Evolutionary conservation across 2,888 invertebrate genomes (phyloP).

Genomic region (Pheosia gnoma): DNA sequence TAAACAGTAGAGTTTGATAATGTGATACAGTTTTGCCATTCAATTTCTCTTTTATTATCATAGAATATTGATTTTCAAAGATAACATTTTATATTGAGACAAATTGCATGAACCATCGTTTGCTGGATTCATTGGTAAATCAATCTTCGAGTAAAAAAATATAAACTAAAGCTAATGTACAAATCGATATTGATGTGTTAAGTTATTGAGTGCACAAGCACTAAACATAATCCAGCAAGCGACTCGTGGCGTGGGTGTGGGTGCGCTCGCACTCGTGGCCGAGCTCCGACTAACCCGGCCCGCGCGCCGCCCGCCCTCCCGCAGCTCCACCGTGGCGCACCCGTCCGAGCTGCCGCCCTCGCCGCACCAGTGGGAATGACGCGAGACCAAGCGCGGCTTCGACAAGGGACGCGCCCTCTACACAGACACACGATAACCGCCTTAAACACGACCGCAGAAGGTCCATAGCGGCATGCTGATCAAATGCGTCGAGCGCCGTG

Average conservation of each 20-base stretch:
- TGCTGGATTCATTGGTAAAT: constrained; percentile 52
- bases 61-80: constrained; percentile 33
- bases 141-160: too few species aligned
- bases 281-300: background rate
- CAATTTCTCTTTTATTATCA: constrained; percentile 76
- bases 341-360: constrained; percentile 99
- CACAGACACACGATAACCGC: constrained; percentile 56
- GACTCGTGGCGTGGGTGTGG: constrained; percentile 55
- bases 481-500: background rate
- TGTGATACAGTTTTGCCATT: constrained; percentile 79
- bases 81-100: constrained; percentile 34
- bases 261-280: constrained; percentile 19
- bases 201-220: background rate
- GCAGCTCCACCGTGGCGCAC: constrained; percentile 98
- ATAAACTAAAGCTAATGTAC: too few species aligned
- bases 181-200: too few species aligned
- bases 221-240: constrained; percentile 31
- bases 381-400: constrained; percentile 71
- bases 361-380: constrained; percentile 99
- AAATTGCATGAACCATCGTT: constrained; percentile 67
- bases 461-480: constrained; percentile 7
- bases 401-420: constrained; percentile 64
- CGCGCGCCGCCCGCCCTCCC: constrained; percentile 54
- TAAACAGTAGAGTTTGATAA: constrained; percentile 59
- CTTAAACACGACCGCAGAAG: constrained; percentile 14